Percentiles rank a stretch among this genome's conserved stretches.
Conservation (phyloP, 1,140 invertebrate species). For the Mya arenaria region DNA sequence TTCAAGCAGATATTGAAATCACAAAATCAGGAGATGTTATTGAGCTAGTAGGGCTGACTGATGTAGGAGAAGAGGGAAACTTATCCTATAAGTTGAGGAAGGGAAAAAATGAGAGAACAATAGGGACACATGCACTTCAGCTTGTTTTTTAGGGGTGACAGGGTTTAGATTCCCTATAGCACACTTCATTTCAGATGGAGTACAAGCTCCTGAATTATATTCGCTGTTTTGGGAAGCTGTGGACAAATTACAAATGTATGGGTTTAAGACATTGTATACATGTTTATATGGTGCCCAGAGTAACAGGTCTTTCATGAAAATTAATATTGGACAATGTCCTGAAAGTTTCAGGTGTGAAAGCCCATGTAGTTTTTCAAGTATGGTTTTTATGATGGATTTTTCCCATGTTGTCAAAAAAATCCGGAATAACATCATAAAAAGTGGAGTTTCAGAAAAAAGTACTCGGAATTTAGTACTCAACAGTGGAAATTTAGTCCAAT, state of each 20-base stretch:
- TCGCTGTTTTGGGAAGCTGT: conserved; percentile 53
- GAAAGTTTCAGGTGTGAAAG: not conserved
- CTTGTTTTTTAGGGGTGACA: conserved; percentile 52
- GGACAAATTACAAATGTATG: conserved; percentile 38
- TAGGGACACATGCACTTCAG: conserved; percentile 48
- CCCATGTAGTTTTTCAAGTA: conserved; percentile 32
- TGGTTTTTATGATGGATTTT: conserved; percentile 34
- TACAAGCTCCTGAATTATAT: conserved; percentile 52
- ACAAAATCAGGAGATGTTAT: conserved; percentile 4
- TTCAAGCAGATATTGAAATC: conserved; percentile 42
- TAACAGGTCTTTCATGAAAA: conserved; percentile 46
- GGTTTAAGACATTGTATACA: conserved; percentile 36
- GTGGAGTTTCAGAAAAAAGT: too few species aligned
- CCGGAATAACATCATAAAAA: too few species aligned
- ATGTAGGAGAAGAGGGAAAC: conserved; percentile 29
- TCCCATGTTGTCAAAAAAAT: too few species aligned
- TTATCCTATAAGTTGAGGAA: not conserved
- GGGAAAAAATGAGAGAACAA: conserved; percentile 35
- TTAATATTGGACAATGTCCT: not conserved
- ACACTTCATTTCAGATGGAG: conserved; percentile 50
- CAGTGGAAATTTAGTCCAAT: too few species aligned
- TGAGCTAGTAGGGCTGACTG: conserved; percentile 30
- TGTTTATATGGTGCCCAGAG: conserved; percentile 53
- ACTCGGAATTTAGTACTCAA: too few species aligned
- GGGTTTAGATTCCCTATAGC: conserved; percentile 58